A percentile compares a stretch with the other conserved stretches of the same genome.
These are phyloP conservation scores for Listronotus bonariensis DNA, from an alignment of 1,140 invertebrate genomes.

Conservation along the genomic window DNA sequence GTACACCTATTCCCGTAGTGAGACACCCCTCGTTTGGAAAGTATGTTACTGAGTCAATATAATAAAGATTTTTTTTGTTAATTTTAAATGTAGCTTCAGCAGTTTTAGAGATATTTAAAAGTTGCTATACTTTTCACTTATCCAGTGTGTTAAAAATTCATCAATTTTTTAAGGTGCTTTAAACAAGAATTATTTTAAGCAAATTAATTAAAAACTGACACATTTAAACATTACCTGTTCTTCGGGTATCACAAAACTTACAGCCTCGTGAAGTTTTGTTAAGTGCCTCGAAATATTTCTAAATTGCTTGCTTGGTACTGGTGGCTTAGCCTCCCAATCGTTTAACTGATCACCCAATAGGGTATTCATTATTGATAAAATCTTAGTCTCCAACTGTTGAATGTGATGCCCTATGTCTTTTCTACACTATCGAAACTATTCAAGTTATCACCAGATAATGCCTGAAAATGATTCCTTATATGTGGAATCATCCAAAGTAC, in stretches of 20 bases:
- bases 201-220: no score
- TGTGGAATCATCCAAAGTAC: slow-evolving; percentile 78
- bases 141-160: no score
- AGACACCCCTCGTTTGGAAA: no score
- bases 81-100: no score
- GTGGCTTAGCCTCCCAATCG: slow-evolving; percentile 91
- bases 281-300: slow-evolving; percentile 90
- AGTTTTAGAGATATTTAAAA: no score
- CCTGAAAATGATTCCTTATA: slow-evolving; percentile 70
- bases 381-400: slow-evolving; percentile 88
- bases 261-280: slow-evolving; percentile 90
- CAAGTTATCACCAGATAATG: slow-evolving; percentile 53
- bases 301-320: slow-evolving; percentile 92
- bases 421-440: slow-evolving; percentile 68
- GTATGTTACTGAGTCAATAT: no score
- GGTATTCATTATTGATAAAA: slow-evolving; percentile 86
- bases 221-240: slow-evolving; percentile 62
- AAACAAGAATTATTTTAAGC: no score
- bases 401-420: slow-evolving; percentile 87
- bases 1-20: no score
- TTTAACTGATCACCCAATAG: slow-evolving; percentile 76
- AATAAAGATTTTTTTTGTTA: no score
- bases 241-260: slow-evolving; percentile 76
- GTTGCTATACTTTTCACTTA: no score
- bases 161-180: background rate